These are phyloP conservation scores for Melipona quadrifasciata DNA, from an alignment of 1,140 invertebrate genomes.

Conservation along the genomic window DNA sequence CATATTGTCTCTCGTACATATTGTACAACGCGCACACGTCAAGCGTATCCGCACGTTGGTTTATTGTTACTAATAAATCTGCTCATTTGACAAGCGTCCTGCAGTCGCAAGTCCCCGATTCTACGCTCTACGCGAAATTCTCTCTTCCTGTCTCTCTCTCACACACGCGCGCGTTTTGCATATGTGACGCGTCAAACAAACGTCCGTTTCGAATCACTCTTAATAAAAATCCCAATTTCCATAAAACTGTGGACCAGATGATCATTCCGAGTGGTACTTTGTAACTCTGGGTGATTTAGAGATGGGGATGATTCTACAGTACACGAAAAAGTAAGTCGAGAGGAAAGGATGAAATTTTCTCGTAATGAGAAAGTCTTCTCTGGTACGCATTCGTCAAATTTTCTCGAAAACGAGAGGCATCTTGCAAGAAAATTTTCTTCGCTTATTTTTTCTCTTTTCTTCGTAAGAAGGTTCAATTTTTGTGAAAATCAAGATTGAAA, in stretches of 20 bases:
- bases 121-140: background rate
- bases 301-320: background rate
- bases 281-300: background rate
- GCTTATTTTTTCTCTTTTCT: too few species aligned
- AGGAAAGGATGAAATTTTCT: too few species aligned
- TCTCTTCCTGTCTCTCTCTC: background rate
- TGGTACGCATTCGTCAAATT: too few species aligned
- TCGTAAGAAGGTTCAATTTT: too few species aligned
- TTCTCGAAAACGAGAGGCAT: too few species aligned
- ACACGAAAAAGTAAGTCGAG: too few species aligned
- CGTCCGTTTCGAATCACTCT: background rate
- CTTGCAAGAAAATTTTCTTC: too few species aligned
- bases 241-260: too few species aligned
- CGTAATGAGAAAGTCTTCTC: too few species aligned
- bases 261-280: background rate
- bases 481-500: too few species aligned
- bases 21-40: background rate
- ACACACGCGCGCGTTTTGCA: background rate
- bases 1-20: background rate
- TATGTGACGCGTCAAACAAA: background rate
- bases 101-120: background rate
- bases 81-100: background rate
- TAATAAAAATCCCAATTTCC: background rate
- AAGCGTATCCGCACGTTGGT: background rate
- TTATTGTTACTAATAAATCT: constrained; percentile 3